phyloP scores from a whole-genome alignment of 2,888 invertebrate genomes.

The Mechanitis mazaeus region DNA sequence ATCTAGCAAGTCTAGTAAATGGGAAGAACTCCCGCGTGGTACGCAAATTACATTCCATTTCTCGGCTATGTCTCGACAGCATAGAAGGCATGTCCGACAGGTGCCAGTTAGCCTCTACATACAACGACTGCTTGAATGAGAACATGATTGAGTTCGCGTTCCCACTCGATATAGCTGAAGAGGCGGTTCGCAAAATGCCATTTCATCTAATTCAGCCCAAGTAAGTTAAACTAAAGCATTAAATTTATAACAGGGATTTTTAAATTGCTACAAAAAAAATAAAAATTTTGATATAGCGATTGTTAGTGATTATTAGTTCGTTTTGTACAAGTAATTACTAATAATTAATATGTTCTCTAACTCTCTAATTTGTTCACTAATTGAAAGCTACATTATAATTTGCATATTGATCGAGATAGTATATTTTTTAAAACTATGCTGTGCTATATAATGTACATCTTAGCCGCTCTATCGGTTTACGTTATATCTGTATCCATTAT shows the following conservation, averaged over 20 bases:
- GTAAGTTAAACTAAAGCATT: constrained; percentile 42
- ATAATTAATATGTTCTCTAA: too few species aligned
- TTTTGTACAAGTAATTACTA: too few species aligned
- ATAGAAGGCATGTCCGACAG: constrained; percentile 66
- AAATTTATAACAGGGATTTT: background rate
- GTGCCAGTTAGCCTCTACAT: constrained; percentile 65
- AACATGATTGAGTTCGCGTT: constrained; percentile 70
- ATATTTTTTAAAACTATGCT: too few species aligned
- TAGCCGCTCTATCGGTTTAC: too few species aligned
- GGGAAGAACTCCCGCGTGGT: constrained; percentile 67
- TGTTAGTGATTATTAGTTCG: too few species aligned
- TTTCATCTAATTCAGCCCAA: constrained; percentile 69
- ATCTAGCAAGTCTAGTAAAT: constrained; percentile 62
- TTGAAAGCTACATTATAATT: too few species aligned
- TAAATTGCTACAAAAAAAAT: too few species aligned
- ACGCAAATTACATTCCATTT: constrained; percentile 60
- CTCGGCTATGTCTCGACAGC: constrained; percentile 62
- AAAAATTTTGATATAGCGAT: too few species aligned
- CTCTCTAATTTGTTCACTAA: too few species aligned
- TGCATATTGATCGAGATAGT: too few species aligned
- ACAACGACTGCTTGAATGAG: constrained; percentile 67
- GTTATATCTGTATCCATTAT: too few species aligned
- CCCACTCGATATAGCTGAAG: constrained; percentile 65
- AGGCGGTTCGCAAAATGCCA: constrained; percentile 68
- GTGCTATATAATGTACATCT: too few species aligned